Evolutionary conservation across 2,113 vertebrate species (phyloP).

Genomic region (Vulpes vulpes): DNA sequence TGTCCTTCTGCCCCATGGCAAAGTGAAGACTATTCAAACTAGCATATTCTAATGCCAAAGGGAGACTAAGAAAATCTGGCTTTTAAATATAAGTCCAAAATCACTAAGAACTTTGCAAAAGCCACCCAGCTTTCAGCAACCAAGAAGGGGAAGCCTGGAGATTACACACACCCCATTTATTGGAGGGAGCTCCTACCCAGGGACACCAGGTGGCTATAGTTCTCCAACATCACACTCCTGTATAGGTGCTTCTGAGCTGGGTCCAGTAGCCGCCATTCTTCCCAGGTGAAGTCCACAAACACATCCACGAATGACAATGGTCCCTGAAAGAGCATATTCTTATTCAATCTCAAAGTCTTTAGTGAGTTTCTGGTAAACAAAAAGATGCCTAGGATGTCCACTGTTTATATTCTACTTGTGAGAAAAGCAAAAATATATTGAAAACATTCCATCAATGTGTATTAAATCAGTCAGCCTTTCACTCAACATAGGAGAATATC

Average conservation of each 20-base stretch:
- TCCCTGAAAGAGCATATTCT: background rate
- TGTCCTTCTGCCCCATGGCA: background rate
- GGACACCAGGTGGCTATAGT: slow-evolving; percentile 48
- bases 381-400: background rate
- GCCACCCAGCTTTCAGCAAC: background rate
- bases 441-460: background rate
- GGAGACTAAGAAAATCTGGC: background rate
- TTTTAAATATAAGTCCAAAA: background rate
- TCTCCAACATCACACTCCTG: slow-evolving; percentile 68
- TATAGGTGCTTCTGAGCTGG: slow-evolving; percentile 49
- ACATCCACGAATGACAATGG: slow-evolving; percentile 47
- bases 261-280: slow-evolving; percentile 64
- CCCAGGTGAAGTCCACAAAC: slow-evolving; percentile 66
- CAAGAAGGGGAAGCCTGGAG: background rate
- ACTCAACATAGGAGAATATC: background rate
- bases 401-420: background rate
- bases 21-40: background rate
- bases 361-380: background rate
- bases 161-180: fast-evolving
- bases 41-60: background rate
- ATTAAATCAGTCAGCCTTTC: background rate
- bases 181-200: slow-evolving; percentile 2
- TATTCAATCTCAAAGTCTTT: background rate
- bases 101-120: background rate
- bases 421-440: background rate